Conservation (phyloP, 2,888 invertebrate species). For the Electrophaes corylata region DNA sequence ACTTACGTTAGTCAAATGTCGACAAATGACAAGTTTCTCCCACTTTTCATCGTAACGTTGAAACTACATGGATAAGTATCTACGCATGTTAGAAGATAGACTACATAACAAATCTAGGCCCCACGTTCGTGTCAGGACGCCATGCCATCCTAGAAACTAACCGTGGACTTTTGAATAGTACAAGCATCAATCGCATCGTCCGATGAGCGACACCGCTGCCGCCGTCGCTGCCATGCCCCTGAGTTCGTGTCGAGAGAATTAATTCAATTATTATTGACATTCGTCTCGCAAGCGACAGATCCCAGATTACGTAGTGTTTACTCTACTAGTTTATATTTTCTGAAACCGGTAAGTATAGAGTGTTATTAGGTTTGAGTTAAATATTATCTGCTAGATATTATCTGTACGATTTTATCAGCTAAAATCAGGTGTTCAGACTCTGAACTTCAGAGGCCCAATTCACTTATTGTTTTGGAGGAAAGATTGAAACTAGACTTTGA, state of each 20-base stretch:
- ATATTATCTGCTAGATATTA: too few species aligned
- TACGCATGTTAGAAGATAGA: too few species aligned
- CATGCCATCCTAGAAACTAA: not conserved
- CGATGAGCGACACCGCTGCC: too few species aligned
- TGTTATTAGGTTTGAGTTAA: constrained; percentile 3
- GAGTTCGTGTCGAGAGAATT: constrained; percentile 32
- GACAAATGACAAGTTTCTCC: too few species aligned
- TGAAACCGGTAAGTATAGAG: too few species aligned
- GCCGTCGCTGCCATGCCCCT: too few species aligned
- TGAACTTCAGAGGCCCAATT: too few species aligned
- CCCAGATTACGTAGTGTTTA: constrained; percentile 16
- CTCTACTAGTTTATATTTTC: constrained; percentile 21
- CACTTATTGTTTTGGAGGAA: too few species aligned
- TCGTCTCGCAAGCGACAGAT: constrained; percentile 34
- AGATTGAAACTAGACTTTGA: too few species aligned
- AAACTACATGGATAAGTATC: not conserved
- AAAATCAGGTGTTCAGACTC: too few species aligned
- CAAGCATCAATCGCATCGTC: not conserved
- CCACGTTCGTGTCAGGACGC: not conserved
- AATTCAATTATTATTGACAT: constrained; percentile 38
- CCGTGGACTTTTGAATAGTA: constrained; percentile 6
- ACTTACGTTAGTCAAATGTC: too few species aligned
- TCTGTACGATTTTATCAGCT: too few species aligned
- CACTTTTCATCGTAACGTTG: not conserved
- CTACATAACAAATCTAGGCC: not conserved